Evolutionary conservation across 2,113 vertebrate genomes (phyloP), one percentile per base, ranked within the genome.

Genomic region (Pelmatolapia mariae): DNA sequence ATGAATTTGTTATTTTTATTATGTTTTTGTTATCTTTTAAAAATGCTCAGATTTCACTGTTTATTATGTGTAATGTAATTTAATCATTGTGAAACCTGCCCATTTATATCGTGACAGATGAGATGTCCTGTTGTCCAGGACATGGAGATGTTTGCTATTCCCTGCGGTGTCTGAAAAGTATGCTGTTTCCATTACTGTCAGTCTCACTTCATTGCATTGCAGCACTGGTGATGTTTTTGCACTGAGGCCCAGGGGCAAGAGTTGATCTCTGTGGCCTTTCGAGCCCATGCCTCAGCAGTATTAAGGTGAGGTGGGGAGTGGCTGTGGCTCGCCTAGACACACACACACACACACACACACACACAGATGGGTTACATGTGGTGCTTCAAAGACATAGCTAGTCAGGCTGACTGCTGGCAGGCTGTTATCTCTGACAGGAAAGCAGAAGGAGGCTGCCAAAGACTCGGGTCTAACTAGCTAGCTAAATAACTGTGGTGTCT

Each of bases 161-260:
- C 96, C 96, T 92, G 6, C 5, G 24, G 95, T 96, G 96, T 97
- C 97, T 98, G 97, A 95, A 95, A 96, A 95, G 95, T 63, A 87
- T 95, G 93, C 84, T 88, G 89, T 96, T 97, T 96, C 94, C 94
- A 86, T 86, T 95, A 95, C 89, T 24, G 95, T 88, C 92, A 59
- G 85, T 96, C 96, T 82, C 12, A 89, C 95, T 96, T 95, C 90
- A 80, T 88, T 88, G 93, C 90, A 79, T 88, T 88, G 93, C 92
- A 86, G 86, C 81, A 31, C 18, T n/a, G 88, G 81, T 81, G 10
- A 95, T 96, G 93, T 96, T 96, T 95, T 96, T 95, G 93, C 90
- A 93, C 73, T 83, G 87, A 94, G 93, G 95, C 93, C 82, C 47
- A 33, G 71, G 56, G 84, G 66, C 89, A 11, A 85, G 86, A 86